Evolutionary conservation across 2,113 vertebrate genomes (phyloP), one percentile per base, ranked within the genome.

Genomic region (Corythoichthys haematopterus): DNA sequence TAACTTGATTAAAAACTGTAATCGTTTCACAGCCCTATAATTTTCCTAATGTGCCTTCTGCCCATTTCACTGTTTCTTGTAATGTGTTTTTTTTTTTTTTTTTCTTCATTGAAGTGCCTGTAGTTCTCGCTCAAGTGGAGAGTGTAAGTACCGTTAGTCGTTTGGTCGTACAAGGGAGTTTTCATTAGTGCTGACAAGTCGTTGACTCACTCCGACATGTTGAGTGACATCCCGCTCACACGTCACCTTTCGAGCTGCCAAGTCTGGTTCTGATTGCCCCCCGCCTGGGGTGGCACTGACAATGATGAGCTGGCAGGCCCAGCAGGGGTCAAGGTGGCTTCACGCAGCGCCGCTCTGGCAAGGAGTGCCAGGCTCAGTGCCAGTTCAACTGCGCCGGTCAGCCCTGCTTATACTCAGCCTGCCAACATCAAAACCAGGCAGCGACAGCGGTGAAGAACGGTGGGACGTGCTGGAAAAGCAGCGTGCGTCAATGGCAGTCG

Each of bases 401-500:
- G 87, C 82, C 33, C 40, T 6, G 10, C 80, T 75, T 60, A 72
- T 53, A 68, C 74, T 77, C 83, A 85, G 70, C 80, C 75, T 12
- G 70, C 79, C 75, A 77, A 84, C 85, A 65, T 88, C 82, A 83
- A 88, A 88, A 88, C 77, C 85, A 86, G 85, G 85, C 87, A 86
- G 40, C 85, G 83, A 88, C 86, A 84, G 87, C 79, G 83, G 86
- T 83, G 85, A 82, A 71, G 72, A 68, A 71, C 74, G 74, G 71
- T 66, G 77, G 77, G 82, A 75, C 66, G 65, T 66, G 71, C 71
- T 68, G 77, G 59, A 43, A 73, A 80, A 80, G 74, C 70, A 76
- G 73, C 80, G 82, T 81, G 87, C 12, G 67, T 68, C n/a, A 40
- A 72, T 82, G 80, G 79, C 84, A 82, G 75, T 82, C 84, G 79